A percentile compares a stretch with the other conserved stretches of the same genome.
phyloP scores from a whole-genome alignment of 2,888 invertebrate species.

The Villa cingulata region DNA sequence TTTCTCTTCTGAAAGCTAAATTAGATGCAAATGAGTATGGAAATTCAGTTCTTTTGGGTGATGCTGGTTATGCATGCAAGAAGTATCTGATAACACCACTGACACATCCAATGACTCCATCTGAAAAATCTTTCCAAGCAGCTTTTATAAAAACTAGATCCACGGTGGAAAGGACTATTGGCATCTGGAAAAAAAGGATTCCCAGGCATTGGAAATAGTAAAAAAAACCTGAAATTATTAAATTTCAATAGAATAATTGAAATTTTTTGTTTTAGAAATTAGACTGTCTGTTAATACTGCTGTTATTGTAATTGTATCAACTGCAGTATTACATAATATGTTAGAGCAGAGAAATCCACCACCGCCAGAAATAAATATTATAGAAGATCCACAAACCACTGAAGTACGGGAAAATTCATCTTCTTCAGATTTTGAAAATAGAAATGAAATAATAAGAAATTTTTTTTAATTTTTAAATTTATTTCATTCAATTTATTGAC shows the following conservation, averaged over 20 bases:
- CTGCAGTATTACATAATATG: background rate
- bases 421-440: too few species aligned
- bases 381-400: background rate
- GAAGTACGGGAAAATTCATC: too few species aligned
- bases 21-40: slow-evolving; percentile 11
- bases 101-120: background rate
- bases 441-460: background rate
- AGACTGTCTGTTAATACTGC: background rate
- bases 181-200: slow-evolving; percentile 19
- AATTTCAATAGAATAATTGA: background rate
- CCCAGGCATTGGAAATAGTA: slow-evolving; percentile 10
- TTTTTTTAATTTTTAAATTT: background rate
- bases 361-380: background rate
- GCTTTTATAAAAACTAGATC: slow-evolving; percentile 9
- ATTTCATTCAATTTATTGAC: too few species aligned
- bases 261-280: background rate
- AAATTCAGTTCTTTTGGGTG: slow-evolving; percentile 8
- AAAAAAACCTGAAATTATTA: too few species aligned
- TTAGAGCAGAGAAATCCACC: background rate
- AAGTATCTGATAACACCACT: slow-evolving; percentile 12
- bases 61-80: slow-evolving; percentile 11
- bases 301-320: background rate
- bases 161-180: slow-evolving; percentile 17
- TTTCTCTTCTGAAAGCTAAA: slow-evolving; percentile 9
- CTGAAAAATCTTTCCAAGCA: slow-evolving; percentile 1